Percentiles rank a stretch among this genome's conserved stretches.
Conservation (phyloP, 2,113 vertebrate genomes). For the Clupea harengus region DNA sequence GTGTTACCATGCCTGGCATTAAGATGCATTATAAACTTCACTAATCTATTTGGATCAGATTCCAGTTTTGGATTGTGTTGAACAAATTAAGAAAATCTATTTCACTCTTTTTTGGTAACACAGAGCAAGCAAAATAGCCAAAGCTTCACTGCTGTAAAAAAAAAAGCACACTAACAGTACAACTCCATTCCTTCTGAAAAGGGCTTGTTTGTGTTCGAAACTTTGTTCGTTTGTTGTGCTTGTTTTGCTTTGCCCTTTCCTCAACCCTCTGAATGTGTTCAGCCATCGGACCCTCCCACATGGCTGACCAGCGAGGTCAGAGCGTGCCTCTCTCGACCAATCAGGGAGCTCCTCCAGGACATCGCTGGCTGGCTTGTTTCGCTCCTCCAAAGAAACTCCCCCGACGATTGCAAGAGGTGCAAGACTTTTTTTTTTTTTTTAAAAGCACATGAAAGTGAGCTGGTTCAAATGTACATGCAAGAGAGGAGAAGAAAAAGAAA, state of each 20-base stretch:
- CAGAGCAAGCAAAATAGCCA: no score
- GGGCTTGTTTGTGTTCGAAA: neutral
- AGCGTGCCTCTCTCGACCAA: neutral
- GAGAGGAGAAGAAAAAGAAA: neutral
- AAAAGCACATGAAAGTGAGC: slow-evolving; percentile 28
- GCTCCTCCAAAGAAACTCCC: neutral
- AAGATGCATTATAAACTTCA: no score
- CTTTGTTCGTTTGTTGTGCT: neutral
- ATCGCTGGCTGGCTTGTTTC: neutral
- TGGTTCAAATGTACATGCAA: slow-evolving; percentile 35
- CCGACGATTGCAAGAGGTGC: neutral
- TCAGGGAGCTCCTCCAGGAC: neutral
- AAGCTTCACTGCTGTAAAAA: no score
- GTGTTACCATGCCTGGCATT: no score
- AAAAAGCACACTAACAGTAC: no score
- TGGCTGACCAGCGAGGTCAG: neutral
- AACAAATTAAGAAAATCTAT: no score
- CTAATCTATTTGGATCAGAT: no score
- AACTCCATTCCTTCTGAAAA: neutral
- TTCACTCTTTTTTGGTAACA: no score
- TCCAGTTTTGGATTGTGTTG: no score
- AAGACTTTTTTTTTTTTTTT: neutral
- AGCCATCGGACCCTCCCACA: neutral
- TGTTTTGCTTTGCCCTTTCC: neutral
- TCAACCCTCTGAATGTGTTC: neutral